Evolutionary conservation across 1,140 invertebrate species (phyloP).

Genomic region (Nixonia krombeini): DNA sequence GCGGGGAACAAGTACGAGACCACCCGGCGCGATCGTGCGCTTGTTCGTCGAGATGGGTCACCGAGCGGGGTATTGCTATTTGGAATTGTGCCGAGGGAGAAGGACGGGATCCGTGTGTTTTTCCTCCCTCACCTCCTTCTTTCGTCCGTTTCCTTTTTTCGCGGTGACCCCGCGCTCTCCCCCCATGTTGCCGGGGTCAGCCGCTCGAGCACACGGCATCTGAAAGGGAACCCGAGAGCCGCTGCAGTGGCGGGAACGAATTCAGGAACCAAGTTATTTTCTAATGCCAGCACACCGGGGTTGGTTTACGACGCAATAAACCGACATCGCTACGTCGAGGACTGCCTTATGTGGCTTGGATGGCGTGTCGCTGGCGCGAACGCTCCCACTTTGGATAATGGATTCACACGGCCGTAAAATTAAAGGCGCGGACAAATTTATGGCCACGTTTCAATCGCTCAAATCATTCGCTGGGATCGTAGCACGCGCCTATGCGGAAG

Average conservation of each 20-base stretch:
- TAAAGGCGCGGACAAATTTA: constrained; percentile 70
- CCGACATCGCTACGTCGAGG: constrained; percentile 61
- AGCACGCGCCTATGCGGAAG: constrained; percentile 25
- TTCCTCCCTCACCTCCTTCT: constrained; percentile 31
- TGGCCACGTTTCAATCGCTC: constrained; percentile 52
- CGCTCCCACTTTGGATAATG: constrained; percentile 68
- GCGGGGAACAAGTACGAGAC: constrained; percentile 44
- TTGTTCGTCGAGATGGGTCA: constrained; percentile 46
- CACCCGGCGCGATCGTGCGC: constrained; percentile 46
- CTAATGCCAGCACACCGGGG: constrained; percentile 57
- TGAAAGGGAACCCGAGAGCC: neutral
- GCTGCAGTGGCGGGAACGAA: constrained; percentile 36
- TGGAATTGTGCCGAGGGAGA: constrained; percentile 31
- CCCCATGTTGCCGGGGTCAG: constrained; percentile 32
- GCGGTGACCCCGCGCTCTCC: constrained; percentile 18
- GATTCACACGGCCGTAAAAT: constrained; percentile 68
- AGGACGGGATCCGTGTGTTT: constrained; percentile 21
- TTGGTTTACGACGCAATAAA: constrained; percentile 71
- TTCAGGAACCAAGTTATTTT: constrained; percentile 56
- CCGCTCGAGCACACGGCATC: constrained; percentile 15
- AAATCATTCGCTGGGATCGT: constrained; percentile 33
- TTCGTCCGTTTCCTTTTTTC: constrained; percentile 26
- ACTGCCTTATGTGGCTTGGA: constrained; percentile 45
- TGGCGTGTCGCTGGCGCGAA: constrained; percentile 53
- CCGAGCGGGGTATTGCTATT: constrained; percentile 41